A percentile compares a stretch with the other conserved stretches of the same genome.
Evolutionary conservation across 2,888 invertebrate genomes (phyloP).

Genomic region (Andricus curvator): DNA sequence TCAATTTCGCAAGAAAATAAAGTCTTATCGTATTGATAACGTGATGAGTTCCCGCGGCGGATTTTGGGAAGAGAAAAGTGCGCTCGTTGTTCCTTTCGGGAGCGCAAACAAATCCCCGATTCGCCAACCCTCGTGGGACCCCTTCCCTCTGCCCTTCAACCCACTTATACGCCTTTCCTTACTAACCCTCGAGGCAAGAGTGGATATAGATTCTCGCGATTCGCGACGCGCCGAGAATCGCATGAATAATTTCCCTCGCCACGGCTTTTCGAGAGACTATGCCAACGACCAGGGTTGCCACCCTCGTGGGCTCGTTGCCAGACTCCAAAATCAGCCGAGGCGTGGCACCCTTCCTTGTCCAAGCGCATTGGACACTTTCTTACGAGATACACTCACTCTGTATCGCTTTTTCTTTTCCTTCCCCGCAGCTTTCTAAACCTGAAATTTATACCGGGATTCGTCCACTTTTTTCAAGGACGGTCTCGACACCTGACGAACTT

Average conservation of each 20-base stretch:
- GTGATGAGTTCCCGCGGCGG: not conserved
- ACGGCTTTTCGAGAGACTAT: conserved; percentile 56
- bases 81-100: conserved; percentile 36
- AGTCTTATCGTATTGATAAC: conserved; percentile 5
- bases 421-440: conserved; percentile 18
- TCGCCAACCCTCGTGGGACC: conserved; percentile 63
- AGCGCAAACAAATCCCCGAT: conserved; percentile 66
- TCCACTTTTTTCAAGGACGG: conserved; percentile 24
- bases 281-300: conserved; percentile 31
- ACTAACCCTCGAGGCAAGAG: conserved; percentile 36
- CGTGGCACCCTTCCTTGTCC: conserved; percentile 35
- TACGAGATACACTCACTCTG: conserved; percentile 12
- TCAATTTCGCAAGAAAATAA: not conserved
- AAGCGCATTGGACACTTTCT: conserved; percentile 35
- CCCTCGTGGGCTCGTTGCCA: conserved; percentile 38
- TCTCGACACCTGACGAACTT: conserved; percentile 13
- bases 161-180: conserved; percentile 47
- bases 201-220: conserved; percentile 56
- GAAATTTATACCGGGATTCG: conserved; percentile 17
- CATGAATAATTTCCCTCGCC: conserved; percentile 62
- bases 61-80: not conserved
- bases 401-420: conserved; percentile 31
- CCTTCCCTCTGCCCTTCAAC: conserved; percentile 41
- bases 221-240: conserved; percentile 62
- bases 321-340: conserved; percentile 33